Evolutionary conservation across 2,797 vertebrate species (phyloP), one percentile per base, ranked within the genome.

Genomic region (Vipera ursinii): DNA sequence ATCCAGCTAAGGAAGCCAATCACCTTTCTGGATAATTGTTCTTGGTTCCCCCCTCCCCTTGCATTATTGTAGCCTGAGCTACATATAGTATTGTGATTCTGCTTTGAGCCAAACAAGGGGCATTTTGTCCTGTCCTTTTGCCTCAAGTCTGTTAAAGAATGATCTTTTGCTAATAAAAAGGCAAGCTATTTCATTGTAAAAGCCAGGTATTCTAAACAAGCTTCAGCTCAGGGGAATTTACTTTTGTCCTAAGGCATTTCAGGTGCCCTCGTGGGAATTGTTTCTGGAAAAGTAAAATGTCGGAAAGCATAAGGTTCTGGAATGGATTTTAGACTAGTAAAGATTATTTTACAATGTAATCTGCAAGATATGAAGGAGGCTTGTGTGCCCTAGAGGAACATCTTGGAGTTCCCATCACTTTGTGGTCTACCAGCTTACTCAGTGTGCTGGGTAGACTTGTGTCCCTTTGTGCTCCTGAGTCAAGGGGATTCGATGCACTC

Each of bases 281-380:
- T 94, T 95, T 93, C 94, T 56, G 65, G 87, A 93, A 93, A 91
- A 91, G 88, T 93, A 94, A 95, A 95, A 95, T 86, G 78, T 56
- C 82, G 92, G 60, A 38, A 91, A 89, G 65, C 88, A 38, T 85
- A 92, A 92, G 93, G 92, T 96, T 94, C 1, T 94, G 89, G 93
- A 95, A 92, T 4, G 93, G 60, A 78, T 96, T 92, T 94, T 94
- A 63, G 56, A 86, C 92, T 91, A 90, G 90, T 85, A 94, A 91
- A 13, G 94, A 32, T 32, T 32, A 32, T 32, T 32, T 32, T 32
- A 32, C 32, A 32, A 32, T 32, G 32, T 32, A 32, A 32, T 32
- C 32, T 32, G 32, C 32, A 32, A 32, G 32, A 32, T 32, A 32
- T 32, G 32, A 32, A 32, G 32, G 32, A 32, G 32, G 32, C 32